Evolutionary conservation across 2,888 invertebrate species (phyloP).

Genomic region (Thumatha senex): DNA sequence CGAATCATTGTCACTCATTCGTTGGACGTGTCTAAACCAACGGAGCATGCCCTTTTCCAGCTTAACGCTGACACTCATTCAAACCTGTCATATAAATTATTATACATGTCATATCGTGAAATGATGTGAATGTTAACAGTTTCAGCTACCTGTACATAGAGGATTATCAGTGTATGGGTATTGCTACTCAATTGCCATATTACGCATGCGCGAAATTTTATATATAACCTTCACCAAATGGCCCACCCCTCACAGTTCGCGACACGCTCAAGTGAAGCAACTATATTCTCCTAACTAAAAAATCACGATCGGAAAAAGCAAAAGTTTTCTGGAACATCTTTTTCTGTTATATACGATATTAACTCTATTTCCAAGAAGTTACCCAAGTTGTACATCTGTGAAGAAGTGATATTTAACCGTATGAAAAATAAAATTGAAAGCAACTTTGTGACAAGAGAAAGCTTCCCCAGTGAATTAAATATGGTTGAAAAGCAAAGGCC

Average conservation of each 20-base stretch:
- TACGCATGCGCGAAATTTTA: constrained; percentile 62
- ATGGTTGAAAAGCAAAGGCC: neutral
- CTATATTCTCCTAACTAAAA: constrained; percentile 39
- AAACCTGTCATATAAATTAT: too few relatives aligned
- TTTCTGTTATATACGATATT: neutral
- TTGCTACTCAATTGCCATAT: neutral
- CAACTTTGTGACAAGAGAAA: neutral
- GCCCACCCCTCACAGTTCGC: constrained; percentile 30
- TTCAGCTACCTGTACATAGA: too few relatives aligned
- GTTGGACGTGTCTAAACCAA: too few relatives aligned
- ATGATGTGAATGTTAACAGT: too few relatives aligned
- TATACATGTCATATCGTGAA: too few relatives aligned
- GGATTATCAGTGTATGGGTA: too few relatives aligned
- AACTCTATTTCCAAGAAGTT: too few relatives aligned
- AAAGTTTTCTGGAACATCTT: constrained; percentile 55
- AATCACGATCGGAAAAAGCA: constrained; percentile 57
- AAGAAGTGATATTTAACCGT: neutral
- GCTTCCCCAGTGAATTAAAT: neutral
- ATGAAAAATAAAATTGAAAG: neutral
- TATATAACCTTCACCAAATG: constrained; percentile 52
- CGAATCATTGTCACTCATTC: too few relatives aligned
- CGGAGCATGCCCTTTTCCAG: too few relatives aligned
- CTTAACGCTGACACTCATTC: too few relatives aligned
- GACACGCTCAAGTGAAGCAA: neutral
- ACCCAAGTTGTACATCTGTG: neutral